Evolutionary conservation across 2,888 invertebrate species (phyloP), one percentile per base, ranked within the genome.

Genomic region (Emmelina monodactyla): DNA sequence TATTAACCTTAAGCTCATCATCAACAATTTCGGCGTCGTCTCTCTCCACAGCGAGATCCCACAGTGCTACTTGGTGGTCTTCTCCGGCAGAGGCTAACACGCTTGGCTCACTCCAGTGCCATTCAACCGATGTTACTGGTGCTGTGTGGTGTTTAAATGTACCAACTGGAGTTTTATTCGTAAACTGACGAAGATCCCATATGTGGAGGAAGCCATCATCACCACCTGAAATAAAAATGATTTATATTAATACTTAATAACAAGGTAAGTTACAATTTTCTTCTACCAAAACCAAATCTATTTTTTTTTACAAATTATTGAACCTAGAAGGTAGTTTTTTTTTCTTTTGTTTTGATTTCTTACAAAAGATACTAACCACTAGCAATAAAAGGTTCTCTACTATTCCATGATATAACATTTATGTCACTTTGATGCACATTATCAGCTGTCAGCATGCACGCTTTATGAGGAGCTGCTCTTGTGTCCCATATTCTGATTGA

Each of bases 331-430:
- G n/a, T 19, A 19, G 19, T 19, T 28, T 28, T 11, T 9, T n/a
- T 7, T 28, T n/a, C 4, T n/a, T 28, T 4, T 9, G 7, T n/a
- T 6, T 28, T 15, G 22, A 19, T 33, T 35, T 12, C 31, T 16
- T 16, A 28, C n/a, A 38, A 28, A 14, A 15, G 22, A 42, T 37
- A 50, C 62, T 64, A 70, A 84, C 85, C 88, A 53, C 94, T 94
- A 7, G 89, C 87, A 50, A 97, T 90, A 52, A 96, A 92, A 2
- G 92, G 91, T 59, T 97, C 97, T 49, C 87, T 88, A 38, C 75
- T 84, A 67, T 98, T 99, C 99, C 99, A 99, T 48, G 92, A 91
- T 53, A 99, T 92, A 1, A 99, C 99, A 80, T 99, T 99, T 2
- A 99, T 87, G 65, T 99, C 99, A 50, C 86, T 87, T 39, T 88